A percentile compares a stretch with the other conserved stretches of the same genome.
phyloP scores from a whole-genome alignment of 1,140 invertebrate genomes.

The Musca vetustissima region DNA sequence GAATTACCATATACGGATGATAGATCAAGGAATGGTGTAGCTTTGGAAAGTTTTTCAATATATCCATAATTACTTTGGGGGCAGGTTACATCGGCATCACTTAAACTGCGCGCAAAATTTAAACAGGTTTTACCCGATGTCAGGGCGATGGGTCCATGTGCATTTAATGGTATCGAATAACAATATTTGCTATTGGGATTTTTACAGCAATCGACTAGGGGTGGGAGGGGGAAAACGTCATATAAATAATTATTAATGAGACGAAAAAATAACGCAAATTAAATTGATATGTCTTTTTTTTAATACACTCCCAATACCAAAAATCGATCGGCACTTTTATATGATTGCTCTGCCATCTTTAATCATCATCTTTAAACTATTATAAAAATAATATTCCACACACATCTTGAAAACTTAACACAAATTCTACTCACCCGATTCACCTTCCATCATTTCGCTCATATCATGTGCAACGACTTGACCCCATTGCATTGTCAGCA shows the following conservation, averaged over 20 bases:
- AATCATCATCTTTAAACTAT: no score
- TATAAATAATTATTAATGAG: not conserved
- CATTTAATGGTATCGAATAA: slow-evolving; percentile 79
- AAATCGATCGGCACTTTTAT: no score
- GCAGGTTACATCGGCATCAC: slow-evolving; percentile 69
- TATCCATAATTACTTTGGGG: slow-evolving; percentile 59
- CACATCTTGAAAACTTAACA: no score
- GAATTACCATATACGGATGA: slow-evolving; percentile 82
- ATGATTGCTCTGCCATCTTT: no score
- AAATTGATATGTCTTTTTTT: no score
- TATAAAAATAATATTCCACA: no score
- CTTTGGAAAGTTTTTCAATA: slow-evolving; percentile 75
- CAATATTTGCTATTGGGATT: slow-evolving; percentile 61
- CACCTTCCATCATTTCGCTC: slow-evolving; percentile 68
- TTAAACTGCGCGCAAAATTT: slow-evolving; percentile 78
- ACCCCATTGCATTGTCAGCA: slow-evolving; percentile 81
- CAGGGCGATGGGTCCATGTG: slow-evolving; percentile 75
- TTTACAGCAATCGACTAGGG: slow-evolving; percentile 43
- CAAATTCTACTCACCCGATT: slow-evolving; percentile 63
- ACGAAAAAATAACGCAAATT: no score
- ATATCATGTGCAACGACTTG: slow-evolving; percentile 87
- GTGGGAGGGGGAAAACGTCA: not conserved
- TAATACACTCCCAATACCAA: no score
- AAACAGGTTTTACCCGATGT: slow-evolving; percentile 66
- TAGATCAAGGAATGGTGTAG: slow-evolving; percentile 81